Base-by-base conservation (phyloP, 2,888 invertebrate genomes). In the Coleophora deauratella region DNA sequence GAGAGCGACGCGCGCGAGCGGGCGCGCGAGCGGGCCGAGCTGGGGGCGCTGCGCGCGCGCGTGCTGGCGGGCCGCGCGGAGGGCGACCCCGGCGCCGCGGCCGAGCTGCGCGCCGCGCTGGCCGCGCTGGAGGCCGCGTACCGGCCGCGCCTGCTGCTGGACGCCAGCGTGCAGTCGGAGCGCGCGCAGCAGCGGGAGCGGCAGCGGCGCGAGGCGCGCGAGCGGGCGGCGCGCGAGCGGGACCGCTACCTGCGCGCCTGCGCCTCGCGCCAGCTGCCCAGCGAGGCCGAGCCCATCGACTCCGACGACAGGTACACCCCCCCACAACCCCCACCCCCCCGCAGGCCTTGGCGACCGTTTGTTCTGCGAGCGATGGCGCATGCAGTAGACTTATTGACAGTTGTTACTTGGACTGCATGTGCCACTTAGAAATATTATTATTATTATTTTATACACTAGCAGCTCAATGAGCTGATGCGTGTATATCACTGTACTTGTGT, bases 1-100 rank as follows among this genome's bases (percentile, higher is more conserved):
- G 97, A 97, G 72, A 87, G 90, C 7, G 99, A 99, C 78, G 92
- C 91, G 36, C 90, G 95, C 57, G 99, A 99, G 82, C 87, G 98
- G 6, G 91, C 91, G 60, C 93, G 91, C 59, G 99, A 99, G 76
- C 91, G 91, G 61, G 93, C 92, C 57, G 97, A 98, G 81, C 87
- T 98, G 49, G 93, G 93, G 52, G 94, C 95, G 69, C 87, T 99
- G 42, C 64, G 71, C 32, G 61, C 55, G 43, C 72, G 73, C 40
- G 34, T n/a, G 27, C 11, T 12, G n/a, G 11, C 21, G 3, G 21
- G 21, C 3, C 21, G 21, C 12, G 13, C 12, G 6, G 13, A 12
- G 3, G 51, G 48, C 35, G 73, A 71, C 59, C 57, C 66, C 32
- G 60, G 55, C 44, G 72, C 73, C 38, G 40, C 37, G 14, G 12